Percentiles rank a stretch among this genome's conserved stretches.
phyloP scores from a whole-genome alignment of 1,140 invertebrate species.

The Pogonomyrmex californicus region DNA sequence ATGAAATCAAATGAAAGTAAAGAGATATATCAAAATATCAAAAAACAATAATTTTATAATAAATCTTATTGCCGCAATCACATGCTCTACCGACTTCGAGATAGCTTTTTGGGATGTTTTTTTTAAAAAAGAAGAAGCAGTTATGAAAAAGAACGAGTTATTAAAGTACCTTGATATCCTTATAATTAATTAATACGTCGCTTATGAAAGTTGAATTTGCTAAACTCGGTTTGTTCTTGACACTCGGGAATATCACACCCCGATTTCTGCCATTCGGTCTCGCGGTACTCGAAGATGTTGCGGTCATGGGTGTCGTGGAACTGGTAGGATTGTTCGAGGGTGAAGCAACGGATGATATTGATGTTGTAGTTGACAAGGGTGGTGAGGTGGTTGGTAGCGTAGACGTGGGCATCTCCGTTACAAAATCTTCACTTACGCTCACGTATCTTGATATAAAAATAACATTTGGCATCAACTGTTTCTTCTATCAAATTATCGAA shows the following conservation, averaged over 20 bases:
- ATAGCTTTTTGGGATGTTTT: too few relatives aligned
- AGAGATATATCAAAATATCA: background rate
- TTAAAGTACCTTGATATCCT: slow-evolving; percentile 92
- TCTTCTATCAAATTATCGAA: background rate
- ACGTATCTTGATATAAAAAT: slow-evolving; percentile 57
- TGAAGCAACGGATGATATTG: slow-evolving; percentile 78
- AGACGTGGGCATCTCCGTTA: slow-evolving; percentile 80
- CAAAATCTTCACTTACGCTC: slow-evolving; percentile 76
- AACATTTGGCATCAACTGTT: background rate
- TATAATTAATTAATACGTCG: slow-evolving; percentile 91
- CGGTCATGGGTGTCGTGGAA: slow-evolving; percentile 83
- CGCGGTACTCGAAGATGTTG: slow-evolving; percentile 78
- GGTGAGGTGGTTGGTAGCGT: slow-evolving; percentile 79
- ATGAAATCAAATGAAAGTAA: background rate
- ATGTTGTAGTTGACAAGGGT: slow-evolving; percentile 78
- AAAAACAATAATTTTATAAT: background rate
- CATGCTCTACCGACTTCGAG: background rate
- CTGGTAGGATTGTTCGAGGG: slow-evolving; percentile 53
- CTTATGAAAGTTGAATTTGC: slow-evolving; percentile 93
- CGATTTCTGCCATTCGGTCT: slow-evolving; percentile 89
- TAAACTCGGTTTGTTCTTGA: slow-evolving; percentile 95
- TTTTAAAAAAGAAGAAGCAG: background rate
- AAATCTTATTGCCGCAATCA: background rate
- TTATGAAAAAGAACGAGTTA: background rate
- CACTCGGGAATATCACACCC: slow-evolving; percentile 95